Conservation (phyloP, 1,140 invertebrate genomes). For the Adelges cooleyi region DNA sequence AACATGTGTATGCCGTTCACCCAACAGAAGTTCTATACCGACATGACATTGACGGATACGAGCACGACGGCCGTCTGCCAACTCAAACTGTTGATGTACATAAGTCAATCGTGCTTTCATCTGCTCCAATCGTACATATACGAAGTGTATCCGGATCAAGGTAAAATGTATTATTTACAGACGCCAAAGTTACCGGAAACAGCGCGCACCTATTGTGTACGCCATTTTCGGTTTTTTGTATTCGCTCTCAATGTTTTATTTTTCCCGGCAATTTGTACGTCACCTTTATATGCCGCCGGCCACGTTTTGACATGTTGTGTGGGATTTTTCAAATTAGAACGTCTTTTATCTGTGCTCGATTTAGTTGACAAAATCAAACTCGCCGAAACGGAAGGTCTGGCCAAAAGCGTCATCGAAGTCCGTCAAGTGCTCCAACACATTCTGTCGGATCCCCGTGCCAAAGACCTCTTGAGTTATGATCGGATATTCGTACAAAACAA, state of each 20-base stretch:
- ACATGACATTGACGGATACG: background rate
- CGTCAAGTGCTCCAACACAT: conserved; percentile 70
- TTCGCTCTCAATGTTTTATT: too few species aligned
- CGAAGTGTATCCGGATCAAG: conserved; percentile 74
- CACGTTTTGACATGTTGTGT: too few species aligned
- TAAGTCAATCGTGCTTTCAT: conserved; percentile 68
- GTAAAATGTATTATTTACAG: conserved; percentile 34
- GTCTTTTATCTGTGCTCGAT: too few species aligned
- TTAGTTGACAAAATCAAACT: conserved; percentile 15
- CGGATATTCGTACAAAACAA: background rate
- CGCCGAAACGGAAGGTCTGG: conserved; percentile 40
- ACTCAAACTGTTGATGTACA: conserved; percentile 75
- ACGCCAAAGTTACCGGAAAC: too few species aligned
- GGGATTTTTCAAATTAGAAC: too few species aligned
- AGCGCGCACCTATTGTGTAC: too few species aligned
- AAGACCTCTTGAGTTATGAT: background rate
- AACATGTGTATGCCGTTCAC: conserved; percentile 43
- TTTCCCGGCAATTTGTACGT: too few species aligned
- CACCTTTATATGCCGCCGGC: too few species aligned
- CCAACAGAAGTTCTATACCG: background rate
- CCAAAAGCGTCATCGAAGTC: conserved; percentile 77
- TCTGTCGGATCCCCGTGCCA: conserved; percentile 53
- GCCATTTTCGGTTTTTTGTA: too few species aligned
- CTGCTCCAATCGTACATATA: conserved; percentile 73
- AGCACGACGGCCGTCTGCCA: conserved; percentile 43